phyloP scores from a whole-genome alignment of 2,113 vertebrate genomes.

The Colaptes auratus region DNA sequence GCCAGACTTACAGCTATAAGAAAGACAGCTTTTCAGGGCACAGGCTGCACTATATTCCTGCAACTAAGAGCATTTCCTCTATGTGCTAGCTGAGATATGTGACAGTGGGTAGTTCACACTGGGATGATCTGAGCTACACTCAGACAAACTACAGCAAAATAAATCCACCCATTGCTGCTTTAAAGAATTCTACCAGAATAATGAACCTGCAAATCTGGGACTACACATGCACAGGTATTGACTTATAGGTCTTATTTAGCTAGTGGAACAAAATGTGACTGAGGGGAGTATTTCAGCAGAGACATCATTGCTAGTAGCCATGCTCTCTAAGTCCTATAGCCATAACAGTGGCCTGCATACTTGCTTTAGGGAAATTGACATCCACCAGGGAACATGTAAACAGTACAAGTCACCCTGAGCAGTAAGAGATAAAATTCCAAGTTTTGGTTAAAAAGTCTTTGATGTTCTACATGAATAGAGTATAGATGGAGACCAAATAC shows the following conservation, averaged over 20 bases:
- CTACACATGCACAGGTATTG: neutral
- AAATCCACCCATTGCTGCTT: fast-evolving
- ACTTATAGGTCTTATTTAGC: neutral
- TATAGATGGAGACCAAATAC: neutral
- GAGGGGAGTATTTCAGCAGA: neutral
- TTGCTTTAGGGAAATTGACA: constrained; percentile 13
- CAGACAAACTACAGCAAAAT: neutral
- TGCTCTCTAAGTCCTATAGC: neutral
- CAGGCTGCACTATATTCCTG: neutral
- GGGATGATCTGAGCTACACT: neutral
- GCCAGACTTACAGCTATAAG: neutral
- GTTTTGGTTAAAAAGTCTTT: constrained; percentile 17
- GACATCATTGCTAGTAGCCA: neutral
- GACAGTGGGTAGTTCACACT: neutral
- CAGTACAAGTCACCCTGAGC: neutral
- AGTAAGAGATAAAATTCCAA: constrained; percentile 28
- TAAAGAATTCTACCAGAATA: neutral
- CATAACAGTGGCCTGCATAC: neutral
- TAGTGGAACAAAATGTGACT: neutral
- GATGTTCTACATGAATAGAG: constrained; percentile 8
- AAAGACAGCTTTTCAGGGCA: neutral
- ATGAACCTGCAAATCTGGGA: neutral
- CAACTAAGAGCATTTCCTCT: neutral
- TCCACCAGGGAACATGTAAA: neutral
- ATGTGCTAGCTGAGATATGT: neutral